These are phyloP conservation scores for Paramormyrops hopkinsi DNA, from an alignment of 2,797 vertebrate genomes.

Conservation along the genomic window DNA sequence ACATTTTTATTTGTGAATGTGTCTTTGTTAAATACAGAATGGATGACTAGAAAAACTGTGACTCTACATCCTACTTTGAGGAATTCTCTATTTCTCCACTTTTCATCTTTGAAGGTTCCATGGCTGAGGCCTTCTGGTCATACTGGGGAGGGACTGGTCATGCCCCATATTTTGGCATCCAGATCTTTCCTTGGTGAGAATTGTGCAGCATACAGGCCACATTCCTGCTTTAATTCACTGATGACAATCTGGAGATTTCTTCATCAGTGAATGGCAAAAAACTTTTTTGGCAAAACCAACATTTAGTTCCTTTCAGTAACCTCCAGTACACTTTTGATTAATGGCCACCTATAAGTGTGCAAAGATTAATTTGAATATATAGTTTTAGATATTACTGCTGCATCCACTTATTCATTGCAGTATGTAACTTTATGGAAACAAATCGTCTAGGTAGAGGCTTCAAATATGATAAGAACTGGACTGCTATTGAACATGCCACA, in stretches of 20 bases:
- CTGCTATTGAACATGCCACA: background rate
- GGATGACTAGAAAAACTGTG: background rate
- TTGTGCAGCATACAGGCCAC: background rate
- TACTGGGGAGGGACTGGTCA: background rate
- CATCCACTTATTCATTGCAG: background rate
- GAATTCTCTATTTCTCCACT: background rate
- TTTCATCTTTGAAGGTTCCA: background rate
- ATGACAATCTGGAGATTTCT: background rate
- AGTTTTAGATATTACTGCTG: background rate
- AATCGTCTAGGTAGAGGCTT: background rate
- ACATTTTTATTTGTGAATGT: slow-evolving; percentile 18
- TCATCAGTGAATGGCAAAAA: background rate
- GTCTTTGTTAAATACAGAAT: slow-evolving; percentile 21
- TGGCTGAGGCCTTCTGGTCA: background rate
- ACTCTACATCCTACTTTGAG: background rate
- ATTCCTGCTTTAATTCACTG: background rate
- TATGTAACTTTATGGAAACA: background rate
- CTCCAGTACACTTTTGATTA: background rate
- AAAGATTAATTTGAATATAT: background rate
- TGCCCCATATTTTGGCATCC: background rate
- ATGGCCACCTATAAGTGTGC: background rate
- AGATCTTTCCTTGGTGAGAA: background rate
- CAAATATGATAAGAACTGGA: background rate
- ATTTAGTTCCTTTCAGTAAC: background rate
- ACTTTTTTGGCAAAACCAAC: background rate